Base-by-base conservation (phyloP, 1,140 invertebrate genomes). In the Idris sp. region DNA sequence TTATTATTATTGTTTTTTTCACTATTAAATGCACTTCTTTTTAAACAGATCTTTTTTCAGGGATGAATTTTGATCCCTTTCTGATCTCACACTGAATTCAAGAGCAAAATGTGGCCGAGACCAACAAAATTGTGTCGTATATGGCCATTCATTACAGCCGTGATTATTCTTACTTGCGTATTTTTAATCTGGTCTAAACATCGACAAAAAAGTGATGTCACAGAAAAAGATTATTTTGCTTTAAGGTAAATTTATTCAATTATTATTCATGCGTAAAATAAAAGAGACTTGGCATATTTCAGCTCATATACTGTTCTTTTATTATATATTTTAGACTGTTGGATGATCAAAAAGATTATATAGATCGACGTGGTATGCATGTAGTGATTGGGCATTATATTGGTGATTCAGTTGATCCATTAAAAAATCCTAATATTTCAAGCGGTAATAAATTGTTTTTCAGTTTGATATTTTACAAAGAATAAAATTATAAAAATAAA, bases 341-440 rank as follows among this genome's bases (percentile, higher is more conserved):
- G 5, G 79, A 84, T 22, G 84, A 89, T 73, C 91, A 92, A 81
- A 88, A 88, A 74, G 91, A 92, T 77, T 94, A 93, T 81, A 88
- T 93, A 18, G 93, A 95, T 86, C 89, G 89, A 40, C 89, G 88
- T 79, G 94, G 93, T 19, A 90, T 94, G 81, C 90, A 91, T 75
- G 93, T 96, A 3, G 91, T 96, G 15, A 92, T 96, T 14, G 95
- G 94, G 1, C 93, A 95, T 86, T 96, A 95, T 84, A 90, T 95
- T 73, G 94, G 94, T 7, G 92, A 92, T 65, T 87, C 87, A 61
- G 83, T 88, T 68, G 90, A 88, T 69, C 85, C 89, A 48, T 76
- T 88, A 11, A 87, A 87, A 64, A 83, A 84, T 62, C 90, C 90
- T 1, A 93, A 93, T 79, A 87, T 94, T 38, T 92, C 92, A 28